These are phyloP conservation scores for Synergus laeviventris DNA, from an alignment of 2,888 invertebrate species.

Conservation along the genomic window DNA sequence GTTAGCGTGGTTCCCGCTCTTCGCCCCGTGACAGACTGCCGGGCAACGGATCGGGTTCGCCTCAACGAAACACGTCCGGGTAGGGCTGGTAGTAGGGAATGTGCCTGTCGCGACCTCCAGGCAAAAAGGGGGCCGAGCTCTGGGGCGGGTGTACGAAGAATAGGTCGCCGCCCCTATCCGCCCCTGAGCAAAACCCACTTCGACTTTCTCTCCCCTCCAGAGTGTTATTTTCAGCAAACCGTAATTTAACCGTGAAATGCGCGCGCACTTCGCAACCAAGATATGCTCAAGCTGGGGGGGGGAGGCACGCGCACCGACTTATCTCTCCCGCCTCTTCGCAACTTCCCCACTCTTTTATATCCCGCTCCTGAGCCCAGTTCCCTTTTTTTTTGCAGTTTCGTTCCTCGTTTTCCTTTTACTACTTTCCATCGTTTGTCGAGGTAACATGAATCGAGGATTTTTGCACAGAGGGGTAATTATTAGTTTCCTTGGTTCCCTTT, in stretches of 20 bases:
- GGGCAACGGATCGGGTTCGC: slow-evolving; percentile 68
- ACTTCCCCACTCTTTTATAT: slow-evolving; percentile 43
- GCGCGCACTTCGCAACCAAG: slow-evolving; percentile 63
- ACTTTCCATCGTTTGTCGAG: background rate
- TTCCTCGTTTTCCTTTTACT: background rate
- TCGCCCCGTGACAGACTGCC: slow-evolving; percentile 76
- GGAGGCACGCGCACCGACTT: slow-evolving; percentile 63
- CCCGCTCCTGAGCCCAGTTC: slow-evolving; percentile 33
- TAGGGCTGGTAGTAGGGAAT: slow-evolving; percentile 57
- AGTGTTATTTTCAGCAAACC: slow-evolving; percentile 43
- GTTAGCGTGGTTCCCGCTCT: slow-evolving; percentile 75
- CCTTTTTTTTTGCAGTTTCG: slow-evolving; percentile 16
- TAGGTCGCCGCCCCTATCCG: slow-evolving; percentile 71
- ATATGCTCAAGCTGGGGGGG: slow-evolving; percentile 46
- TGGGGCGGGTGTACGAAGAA: slow-evolving; percentile 65
- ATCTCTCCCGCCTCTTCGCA: slow-evolving; percentile 48
- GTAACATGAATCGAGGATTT: slow-evolving; percentile 16
- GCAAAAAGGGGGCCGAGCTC: slow-evolving; percentile 71
- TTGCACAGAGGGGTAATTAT: background rate
- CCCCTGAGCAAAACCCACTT: slow-evolving; percentile 64
- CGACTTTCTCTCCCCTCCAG: slow-evolving; percentile 56
- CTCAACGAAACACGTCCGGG: slow-evolving; percentile 62
- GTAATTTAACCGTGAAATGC: slow-evolving; percentile 66
- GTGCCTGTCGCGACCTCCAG: slow-evolving; percentile 59
- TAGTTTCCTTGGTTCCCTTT: slow-evolving; percentile 1